Base-by-base conservation (phyloP, 2,888 invertebrate species). In the Mesoligia furuncula region DNA sequence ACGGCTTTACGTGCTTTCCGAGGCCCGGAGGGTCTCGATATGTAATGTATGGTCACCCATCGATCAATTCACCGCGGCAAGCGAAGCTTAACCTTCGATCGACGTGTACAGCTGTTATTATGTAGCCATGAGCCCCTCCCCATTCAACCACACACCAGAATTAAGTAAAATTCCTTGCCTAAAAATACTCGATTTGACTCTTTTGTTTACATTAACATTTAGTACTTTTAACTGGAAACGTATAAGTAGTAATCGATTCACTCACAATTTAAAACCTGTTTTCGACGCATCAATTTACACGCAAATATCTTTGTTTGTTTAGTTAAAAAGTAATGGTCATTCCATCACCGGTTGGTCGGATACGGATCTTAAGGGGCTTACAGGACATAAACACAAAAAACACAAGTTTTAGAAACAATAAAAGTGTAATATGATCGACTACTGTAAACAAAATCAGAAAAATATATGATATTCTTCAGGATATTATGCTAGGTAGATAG, bases 271-370 rank as follows among this genome's bases (percentile, higher is more conserved):
- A 31, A 42, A 84, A 80, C 74, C 68, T 81, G 83, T 85, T 85
- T 85, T 83, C 69, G 70, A 78, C 54, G 31, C 75, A 81, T 85
- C 83, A 85, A 74, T 85, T 83, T 27, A 62, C 83, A 76, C 76
- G 39, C 54, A 27, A 74, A 83, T 70, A 36, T 36, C 51, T 73
- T 65, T 0, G 85, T 73, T 80, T 85, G 78, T 85, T 85, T 85
- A 67, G 11, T 48, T 83, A 73, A 78, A 76, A 73, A 76, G 80
- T 78, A 72, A 80, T 83, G 76, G 66, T 73, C 45, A 70, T 57
- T 82, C 71, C 75, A 72, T 75, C 79, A 82, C 70, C 66, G 13
- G 59, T 65, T 64, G 65, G 74, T n/a, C n/a, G n/a, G n/a, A n/a
- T 67, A 72, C 45, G 45, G 20, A 54, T 75, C 36, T 64, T 59